Conservation (phyloP, 2,113 vertebrate genomes). For the Dendrocopos noguchii region DNA sequence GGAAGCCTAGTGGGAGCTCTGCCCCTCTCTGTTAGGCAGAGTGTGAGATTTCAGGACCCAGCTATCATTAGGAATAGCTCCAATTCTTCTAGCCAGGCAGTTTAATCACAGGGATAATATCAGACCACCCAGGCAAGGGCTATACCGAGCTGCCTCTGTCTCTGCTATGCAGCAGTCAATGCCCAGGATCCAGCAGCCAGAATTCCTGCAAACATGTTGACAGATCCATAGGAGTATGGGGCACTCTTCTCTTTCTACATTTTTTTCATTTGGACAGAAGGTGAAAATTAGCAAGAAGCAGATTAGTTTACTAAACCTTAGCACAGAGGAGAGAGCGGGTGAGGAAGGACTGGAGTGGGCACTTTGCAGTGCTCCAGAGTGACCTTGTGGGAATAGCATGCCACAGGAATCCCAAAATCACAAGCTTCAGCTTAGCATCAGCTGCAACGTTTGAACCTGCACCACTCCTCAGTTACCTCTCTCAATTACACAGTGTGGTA, state of each 20-base stretch:
- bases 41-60: slow-evolving; percentile 65
- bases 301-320: not conserved
- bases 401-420: not conserved
- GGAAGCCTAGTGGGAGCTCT: slow-evolving; percentile 17
- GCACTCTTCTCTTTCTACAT: not conserved
- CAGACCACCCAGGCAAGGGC: slow-evolving; percentile 78
- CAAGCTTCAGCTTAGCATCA: not conserved
- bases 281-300: not conserved
- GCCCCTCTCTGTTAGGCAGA: slow-evolving; percentile 19
- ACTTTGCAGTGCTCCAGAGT: not conserved
- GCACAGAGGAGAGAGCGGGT: not conserved
- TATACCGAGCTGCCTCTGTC: slow-evolving; percentile 36
- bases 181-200: slow-evolving; percentile 50
- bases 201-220: slow-evolving; percentile 58
- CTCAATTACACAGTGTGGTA: not conserved
- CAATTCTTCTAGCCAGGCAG: slow-evolving; percentile 64
- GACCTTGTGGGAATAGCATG: not conserved
- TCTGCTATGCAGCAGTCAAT: slow-evolving; percentile 37
- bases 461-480: not conserved
- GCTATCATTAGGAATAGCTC: slow-evolving; percentile 74
- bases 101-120: slow-evolving; percentile 74
- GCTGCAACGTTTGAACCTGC: not conserved
- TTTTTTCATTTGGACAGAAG: slow-evolving; percentile 59
- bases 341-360: not conserved
- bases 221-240: slow-evolving; percentile 21